Evolutionary conservation across 2,797 vertebrate genomes (phyloP), one percentile per base, ranked within the genome.

Genomic region (Megaceryle alcyon): DNA sequence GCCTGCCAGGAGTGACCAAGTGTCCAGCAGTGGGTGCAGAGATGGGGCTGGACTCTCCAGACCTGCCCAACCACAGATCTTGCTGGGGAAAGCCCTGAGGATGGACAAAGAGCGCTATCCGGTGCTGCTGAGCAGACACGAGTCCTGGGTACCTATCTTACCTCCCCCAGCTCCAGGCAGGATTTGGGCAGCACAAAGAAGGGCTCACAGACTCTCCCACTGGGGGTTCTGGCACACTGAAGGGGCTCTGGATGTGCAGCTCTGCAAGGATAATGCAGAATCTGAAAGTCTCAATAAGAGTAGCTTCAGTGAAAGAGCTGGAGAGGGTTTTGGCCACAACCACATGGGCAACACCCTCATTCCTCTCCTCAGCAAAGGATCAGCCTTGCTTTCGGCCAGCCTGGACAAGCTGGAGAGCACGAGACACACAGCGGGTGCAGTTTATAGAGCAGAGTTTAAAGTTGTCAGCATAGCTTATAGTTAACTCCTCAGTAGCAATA

Each of bases 371-470:
- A 22, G 69, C 31, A 31, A 33, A 83, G 72, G 66, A 88, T 35
- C 65, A 65, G 73, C 28, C 31, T 22, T 0, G 3, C 33, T 60
- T 86, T 44, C 2, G 6, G 77, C 60, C 82, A 88, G 90, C 80
- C 93, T 81, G 51, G 92, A 78, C 77, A 94, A 91, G 90, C 88
- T 53, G 49, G 33, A 90, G 51, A 88, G 60, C 31, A 46, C 26
- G 82, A 92, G 69, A 79, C 68, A 19, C 0, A 16, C 0, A 2
- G 61, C 49, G 86, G 39, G 75, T 39, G 90, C 18, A 56, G 35
- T 78, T 85, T 89, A 69, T 10, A 73, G 54, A 83, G 77, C 63
- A 93, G 71, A 91, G 73, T 72, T 90, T 90, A 88, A 88, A 92
- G 46, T 65, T 66, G n/a, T 78, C 41, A 95, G 63, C 60, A 61